A percentile compares a stretch with the other conserved stretches of the same genome.
Evolutionary conservation across 2,797 vertebrate species (phyloP).

Genomic region (Eulemur albifrons): DNA sequence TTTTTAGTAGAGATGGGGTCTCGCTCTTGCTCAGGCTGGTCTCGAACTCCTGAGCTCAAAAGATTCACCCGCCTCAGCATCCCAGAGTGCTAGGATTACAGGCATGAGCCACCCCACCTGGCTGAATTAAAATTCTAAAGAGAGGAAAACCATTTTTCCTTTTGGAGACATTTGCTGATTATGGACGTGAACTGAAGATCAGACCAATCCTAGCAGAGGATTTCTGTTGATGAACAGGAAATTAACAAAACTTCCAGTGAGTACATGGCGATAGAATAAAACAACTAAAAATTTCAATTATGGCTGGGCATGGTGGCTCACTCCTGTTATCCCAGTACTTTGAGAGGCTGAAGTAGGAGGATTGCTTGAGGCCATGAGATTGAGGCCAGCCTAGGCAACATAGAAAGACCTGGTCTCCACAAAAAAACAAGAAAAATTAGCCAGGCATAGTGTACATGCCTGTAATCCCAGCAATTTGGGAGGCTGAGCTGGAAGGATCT

Average conservation of each 20-base stretch:
- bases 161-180: background rate
- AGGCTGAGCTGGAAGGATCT: background rate
- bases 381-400: background rate
- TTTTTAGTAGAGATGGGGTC: too few relatives aligned
- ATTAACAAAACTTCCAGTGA: background rate
- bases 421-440: background rate
- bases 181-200: background rate
- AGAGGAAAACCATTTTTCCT: background rate
- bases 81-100: too few relatives aligned
- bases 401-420: background rate
- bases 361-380: background rate
- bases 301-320: background rate
- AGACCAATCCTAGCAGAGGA: background rate
- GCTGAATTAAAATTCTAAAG: background rate
- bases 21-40: too few relatives aligned
- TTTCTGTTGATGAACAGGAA: background rate
- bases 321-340: background rate
- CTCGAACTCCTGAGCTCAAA: too few relatives aligned
- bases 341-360: background rate
- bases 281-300: background rate
- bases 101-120: too few relatives aligned
- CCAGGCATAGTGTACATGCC: background rate
- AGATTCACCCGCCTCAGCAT: too few relatives aligned
- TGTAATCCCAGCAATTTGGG: background rate
- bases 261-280: background rate